These are phyloP conservation scores for Candoia aspera DNA, from an alignment of 2,113 vertebrate species.

Conservation along the genomic window DNA sequence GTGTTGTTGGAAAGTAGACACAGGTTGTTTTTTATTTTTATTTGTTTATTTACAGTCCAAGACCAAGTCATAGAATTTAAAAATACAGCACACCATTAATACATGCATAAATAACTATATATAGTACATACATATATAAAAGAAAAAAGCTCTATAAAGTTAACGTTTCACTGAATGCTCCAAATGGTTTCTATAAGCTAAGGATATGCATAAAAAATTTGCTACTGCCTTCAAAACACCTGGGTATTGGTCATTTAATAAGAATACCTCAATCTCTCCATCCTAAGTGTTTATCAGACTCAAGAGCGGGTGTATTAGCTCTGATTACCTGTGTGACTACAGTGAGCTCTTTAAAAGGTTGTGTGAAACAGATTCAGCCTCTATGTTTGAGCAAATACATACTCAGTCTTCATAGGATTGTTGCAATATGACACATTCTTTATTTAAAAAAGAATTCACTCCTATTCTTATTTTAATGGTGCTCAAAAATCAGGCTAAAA, in stretches of 20 bases:
- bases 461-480: neutral
- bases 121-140: neutral
- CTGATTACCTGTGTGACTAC: neutral
- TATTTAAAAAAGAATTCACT: neutral
- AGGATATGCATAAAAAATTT: neutral
- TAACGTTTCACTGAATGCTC: neutral
- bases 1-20: neutral
- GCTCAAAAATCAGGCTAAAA: neutral
- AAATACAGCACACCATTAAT: neutral
- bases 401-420: neutral
- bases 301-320: neutral
- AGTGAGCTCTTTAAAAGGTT: neutral
- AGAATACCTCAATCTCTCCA: neutral
- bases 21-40: neutral
- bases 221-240: neutral
- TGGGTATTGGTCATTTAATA: neutral
- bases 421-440: neutral
- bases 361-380: neutral
- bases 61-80: neutral
- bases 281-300: neutral
- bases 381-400: neutral
- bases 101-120: neutral
- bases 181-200: neutral
- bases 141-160: neutral
- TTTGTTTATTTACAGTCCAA: neutral